phyloP scores from a whole-genome alignment of 2,888 invertebrate species.

The Xanthia icteritia region DNA sequence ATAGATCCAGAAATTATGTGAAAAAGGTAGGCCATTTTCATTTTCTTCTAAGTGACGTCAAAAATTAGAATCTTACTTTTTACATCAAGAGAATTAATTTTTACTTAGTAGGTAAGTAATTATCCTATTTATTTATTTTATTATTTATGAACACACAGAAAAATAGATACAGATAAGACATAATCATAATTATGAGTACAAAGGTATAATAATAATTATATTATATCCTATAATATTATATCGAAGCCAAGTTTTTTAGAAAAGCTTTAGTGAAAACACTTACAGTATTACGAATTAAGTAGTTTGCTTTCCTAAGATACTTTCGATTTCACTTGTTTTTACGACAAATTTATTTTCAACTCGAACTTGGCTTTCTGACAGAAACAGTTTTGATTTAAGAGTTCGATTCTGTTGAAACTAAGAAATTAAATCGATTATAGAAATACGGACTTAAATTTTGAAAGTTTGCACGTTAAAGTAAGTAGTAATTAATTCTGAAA shows the following conservation, averaged over 20 bases:
- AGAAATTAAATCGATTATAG: conserved; percentile 4
- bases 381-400: conserved; percentile 31
- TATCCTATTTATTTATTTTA: too few species aligned
- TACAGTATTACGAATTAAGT: too few species aligned
- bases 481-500: not conserved
- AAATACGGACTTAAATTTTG: not conserved
- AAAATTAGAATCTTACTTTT: too few species aligned
- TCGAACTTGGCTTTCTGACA: conserved; percentile 4
- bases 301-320: not conserved
- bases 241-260: not conserved
- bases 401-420: not conserved
- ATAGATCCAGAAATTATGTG: too few species aligned
- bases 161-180: too few species aligned
- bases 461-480: not conserved
- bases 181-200: too few species aligned
- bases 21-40: not conserved
- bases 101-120: too few species aligned
- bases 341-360: conserved; percentile 30
- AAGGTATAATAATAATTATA: too few species aligned
- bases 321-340: conserved; percentile 30
- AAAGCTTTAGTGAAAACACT: too few species aligned
- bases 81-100: too few species aligned
- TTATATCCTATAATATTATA: not conserved
- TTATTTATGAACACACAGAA: too few species aligned
- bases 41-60: too few species aligned